Percentiles rank a stretch among this genome's conserved stretches.
These are phyloP conservation scores for Brachyopa scutellaris DNA, from an alignment of 2,888 invertebrate species.

Conservation along the genomic window DNA sequence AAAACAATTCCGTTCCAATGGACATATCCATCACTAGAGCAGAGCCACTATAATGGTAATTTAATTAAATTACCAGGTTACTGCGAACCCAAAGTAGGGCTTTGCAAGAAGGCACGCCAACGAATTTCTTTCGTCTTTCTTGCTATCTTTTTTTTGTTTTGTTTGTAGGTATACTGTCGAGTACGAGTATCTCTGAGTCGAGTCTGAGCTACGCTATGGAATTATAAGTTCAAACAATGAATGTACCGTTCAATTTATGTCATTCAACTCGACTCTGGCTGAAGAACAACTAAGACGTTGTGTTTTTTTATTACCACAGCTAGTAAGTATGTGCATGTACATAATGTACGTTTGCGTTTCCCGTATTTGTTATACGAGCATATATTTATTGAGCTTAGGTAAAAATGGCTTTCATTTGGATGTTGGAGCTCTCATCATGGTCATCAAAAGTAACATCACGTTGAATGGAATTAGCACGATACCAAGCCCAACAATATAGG, in stretches of 20 bases:
- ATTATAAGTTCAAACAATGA: constrained; percentile 57
- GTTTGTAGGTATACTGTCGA: neutral
- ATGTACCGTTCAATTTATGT: constrained; percentile 57
- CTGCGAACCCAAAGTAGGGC: constrained; percentile 27
- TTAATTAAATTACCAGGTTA: constrained; percentile 52
- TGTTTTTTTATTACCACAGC: constrained; percentile 9
- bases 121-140: neutral
- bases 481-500: constrained; percentile 31
- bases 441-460: constrained; percentile 53
- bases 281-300: constrained; percentile 24
- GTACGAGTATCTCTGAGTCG: too few species aligned
- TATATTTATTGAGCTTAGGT: neutral
- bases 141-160: neutral
- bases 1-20: constrained; percentile 46
- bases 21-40: constrained; percentile 13
- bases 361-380: constrained; percentile 1
- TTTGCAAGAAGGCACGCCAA: neutral
- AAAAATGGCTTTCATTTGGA: constrained; percentile 34
- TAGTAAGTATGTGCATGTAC: neutral
- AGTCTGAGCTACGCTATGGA: constrained; percentile 29
- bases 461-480: constrained; percentile 41
- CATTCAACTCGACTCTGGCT: constrained; percentile 46
- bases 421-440: constrained; percentile 16
- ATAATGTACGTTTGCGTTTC: constrained; percentile 6
- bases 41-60: constrained; percentile 40